Base-by-base conservation (phyloP, 2,888 invertebrate species). In the Ophion ventricosus region DNA sequence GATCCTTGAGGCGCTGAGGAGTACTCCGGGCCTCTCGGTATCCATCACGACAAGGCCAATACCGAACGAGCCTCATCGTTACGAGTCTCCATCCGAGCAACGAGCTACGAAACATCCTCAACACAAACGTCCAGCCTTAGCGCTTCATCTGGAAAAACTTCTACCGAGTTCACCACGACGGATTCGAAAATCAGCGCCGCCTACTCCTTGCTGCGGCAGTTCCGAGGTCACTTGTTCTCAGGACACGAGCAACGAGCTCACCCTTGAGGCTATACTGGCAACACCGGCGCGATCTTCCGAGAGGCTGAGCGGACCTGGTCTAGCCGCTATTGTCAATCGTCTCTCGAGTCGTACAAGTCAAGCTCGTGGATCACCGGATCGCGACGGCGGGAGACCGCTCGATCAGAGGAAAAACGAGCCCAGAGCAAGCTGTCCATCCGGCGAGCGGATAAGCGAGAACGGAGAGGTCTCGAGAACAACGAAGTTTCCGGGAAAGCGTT, bases 201-300 rank as follows among this genome's bases (percentile, higher is more conserved):
- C 61, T 10, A 69, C 69, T 11, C 69, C 84, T 0, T 77, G 82
- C 26, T 75, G 40, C 35, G 64, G 72, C n/a, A 85, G 64, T 25
- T 81, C 75, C 43, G 85, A 85, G 0, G 96, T 96, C 1, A 95
- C 96, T n/a, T 96, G 96, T 89, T 96, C 96, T 0, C 96, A 96
- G 88, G 96, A 96, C 91, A 95, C 95, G 3, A 95, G 95, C 87
- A 95, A 95, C 88, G 94, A 95, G 82, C 80, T 91, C 0, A 91
- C 90, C 0, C 77, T 90, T 8, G 90, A 90, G 26, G 88, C 88
- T 20, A 90, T 91, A 17, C 83, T 92, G 29, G 86, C 90, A 0
- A 75, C 82, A n/a, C 69, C 83, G 11, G 40, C 49, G 0, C 57
- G 73, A 23, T 17, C 61, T 79, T 29, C 80, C 59, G 80, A 74